Conservation (phyloP, 2,888 invertebrate genomes). For the Aporophyla lueneburgensis region DNA sequence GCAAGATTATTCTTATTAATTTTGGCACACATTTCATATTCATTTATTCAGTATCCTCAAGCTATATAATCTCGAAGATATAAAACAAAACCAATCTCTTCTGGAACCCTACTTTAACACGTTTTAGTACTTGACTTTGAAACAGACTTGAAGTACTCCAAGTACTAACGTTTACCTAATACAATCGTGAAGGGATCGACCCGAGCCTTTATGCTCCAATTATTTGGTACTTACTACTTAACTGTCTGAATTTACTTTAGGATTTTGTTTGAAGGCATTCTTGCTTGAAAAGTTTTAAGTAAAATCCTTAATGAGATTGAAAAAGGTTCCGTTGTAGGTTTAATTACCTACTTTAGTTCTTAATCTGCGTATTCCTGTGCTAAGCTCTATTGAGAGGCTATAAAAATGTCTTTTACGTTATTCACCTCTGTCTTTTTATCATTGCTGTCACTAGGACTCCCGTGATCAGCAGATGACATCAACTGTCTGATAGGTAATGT, state of each 20-base stretch:
- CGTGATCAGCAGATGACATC: not conserved
- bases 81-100: constrained; percentile 42
- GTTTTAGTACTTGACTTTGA: constrained; percentile 61
- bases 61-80: constrained; percentile 14
- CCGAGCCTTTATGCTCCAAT: constrained; percentile 27
- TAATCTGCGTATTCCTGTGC: not conserved
- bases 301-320: constrained; percentile 7
- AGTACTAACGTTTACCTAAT: constrained; percentile 54
- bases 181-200: constrained; percentile 30
- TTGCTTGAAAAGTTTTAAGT: constrained; percentile 10
- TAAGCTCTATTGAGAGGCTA: not conserved
- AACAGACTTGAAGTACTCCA: constrained; percentile 42
- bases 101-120: constrained; percentile 48
- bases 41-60: not conserved
- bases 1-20: not conserved
- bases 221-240: constrained; percentile 40
- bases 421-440: not conserved
- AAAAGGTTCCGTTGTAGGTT: constrained; percentile 7
- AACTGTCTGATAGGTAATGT: constrained; percentile 8
- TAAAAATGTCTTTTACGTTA: too few relatives aligned
- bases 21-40: not conserved
- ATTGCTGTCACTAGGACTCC: not conserved
- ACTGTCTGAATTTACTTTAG: constrained; percentile 27
- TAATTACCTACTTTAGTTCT: constrained; percentile 3
- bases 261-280: constrained; percentile 18